These are phyloP conservation scores for Pollachius pollachius DNA, from an alignment of 2,113 vertebrate species.

Conservation along the genomic window DNA sequence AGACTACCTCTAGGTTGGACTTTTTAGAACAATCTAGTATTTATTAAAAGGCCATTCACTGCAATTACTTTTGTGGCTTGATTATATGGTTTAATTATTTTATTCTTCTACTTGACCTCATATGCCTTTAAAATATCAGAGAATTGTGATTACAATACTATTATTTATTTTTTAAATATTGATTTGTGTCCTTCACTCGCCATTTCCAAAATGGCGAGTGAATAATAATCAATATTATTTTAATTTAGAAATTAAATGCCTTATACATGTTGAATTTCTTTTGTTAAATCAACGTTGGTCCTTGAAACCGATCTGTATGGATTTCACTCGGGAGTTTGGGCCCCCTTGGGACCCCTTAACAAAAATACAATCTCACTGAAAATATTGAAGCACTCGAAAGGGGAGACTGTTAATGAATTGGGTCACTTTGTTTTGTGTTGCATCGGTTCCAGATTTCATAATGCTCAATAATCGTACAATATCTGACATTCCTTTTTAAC, in stretches of 20 bases:
- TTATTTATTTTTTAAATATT: neutral
- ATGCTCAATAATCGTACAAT: too few relatives aligned
- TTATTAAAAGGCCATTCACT: constrained; percentile 36
- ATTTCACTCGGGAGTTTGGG: constrained; percentile 19
- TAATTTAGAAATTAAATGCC: neutral
- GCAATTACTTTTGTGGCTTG: constrained; percentile 24
- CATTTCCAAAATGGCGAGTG: neutral
- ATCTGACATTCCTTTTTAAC: neutral
- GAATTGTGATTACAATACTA: constrained; percentile 13
- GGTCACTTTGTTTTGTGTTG: neutral
- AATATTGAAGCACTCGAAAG: neutral
- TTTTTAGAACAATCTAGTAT: constrained; percentile 36
- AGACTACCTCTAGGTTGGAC: neutral
- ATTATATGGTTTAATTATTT: neutral
- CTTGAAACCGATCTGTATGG: constrained; percentile 18
- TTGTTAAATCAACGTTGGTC: neutral
- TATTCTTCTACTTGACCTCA: constrained; percentile 33
- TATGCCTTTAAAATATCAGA: constrained; percentile 27
- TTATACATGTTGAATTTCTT: too few relatives aligned
- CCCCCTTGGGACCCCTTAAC: too few relatives aligned
- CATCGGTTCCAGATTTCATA: neutral
- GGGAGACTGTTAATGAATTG: constrained; percentile 1
- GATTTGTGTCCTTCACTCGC: neutral
- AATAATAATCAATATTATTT: neutral
- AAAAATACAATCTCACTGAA: neutral